phyloP scores from a whole-genome alignment of 2,113 vertebrate species.

The Calonectris borealis region DNA sequence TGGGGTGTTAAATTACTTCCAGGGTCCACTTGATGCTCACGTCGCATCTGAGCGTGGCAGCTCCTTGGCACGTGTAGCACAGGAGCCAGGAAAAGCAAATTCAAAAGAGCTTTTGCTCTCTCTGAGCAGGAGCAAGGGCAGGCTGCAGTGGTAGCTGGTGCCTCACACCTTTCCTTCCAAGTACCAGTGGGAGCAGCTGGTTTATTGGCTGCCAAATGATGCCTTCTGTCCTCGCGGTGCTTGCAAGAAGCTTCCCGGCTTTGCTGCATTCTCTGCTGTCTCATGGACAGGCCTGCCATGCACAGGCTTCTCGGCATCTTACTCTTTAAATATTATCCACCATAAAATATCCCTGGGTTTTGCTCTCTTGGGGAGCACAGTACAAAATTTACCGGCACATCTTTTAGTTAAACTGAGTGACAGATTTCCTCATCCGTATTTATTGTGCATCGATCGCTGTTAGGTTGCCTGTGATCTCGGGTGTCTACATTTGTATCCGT shows the following conservation, averaged over 20 bases:
- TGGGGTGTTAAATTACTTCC: not conserved
- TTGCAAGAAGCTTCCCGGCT: not conserved
- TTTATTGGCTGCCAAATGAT: fast-evolving
- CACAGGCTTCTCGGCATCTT: not conserved
- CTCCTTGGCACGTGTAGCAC: not conserved
- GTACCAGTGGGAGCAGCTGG: not conserved
- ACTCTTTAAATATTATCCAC: not conserved
- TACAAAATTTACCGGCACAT: not conserved
- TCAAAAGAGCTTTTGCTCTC: not conserved
- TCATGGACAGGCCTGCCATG: not conserved
- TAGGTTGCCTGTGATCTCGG: not conserved
- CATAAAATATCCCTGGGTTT: not conserved
- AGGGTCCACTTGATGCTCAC: not conserved
- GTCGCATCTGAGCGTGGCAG: fast-evolving
- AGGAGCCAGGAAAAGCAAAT: not conserved
- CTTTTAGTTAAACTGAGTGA: not conserved
- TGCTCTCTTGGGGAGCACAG: not conserved
- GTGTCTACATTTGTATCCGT: not conserved
- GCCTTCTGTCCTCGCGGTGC: fast-evolving
- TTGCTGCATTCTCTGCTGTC: not conserved
- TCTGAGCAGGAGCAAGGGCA: not conserved
- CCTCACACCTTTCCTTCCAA: not conserved
- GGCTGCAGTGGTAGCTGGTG: not conserved
- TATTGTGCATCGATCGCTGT: fast-evolving
- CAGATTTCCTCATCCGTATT: not conserved